Base-by-base conservation (phyloP, 2,797 vertebrate species). In the Iguana delicatissima region DNA sequence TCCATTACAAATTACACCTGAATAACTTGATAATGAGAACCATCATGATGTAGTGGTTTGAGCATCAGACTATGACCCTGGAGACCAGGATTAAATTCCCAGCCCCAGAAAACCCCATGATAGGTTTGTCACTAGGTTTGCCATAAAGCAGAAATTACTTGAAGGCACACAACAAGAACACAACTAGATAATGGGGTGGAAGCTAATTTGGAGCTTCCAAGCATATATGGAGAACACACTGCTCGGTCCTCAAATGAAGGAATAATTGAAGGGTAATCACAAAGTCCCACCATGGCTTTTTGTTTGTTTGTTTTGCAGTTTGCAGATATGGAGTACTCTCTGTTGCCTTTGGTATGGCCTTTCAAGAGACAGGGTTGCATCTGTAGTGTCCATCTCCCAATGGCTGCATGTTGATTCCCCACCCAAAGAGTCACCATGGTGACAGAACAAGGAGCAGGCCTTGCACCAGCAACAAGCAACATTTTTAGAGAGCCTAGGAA, bases 341-440 rank as follows among this genome's bases (percentile, higher is more conserved):
- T 29, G 13, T 59, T 67, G 69, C 5, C 62, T 74, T 74, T 42
- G 29, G 6, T n/a, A 26, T 26, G 55, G 42, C 24, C 64, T 57
- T 67, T 55, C 6, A 32, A 79, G 26, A 72, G 6, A 9, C 74
- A 35, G 55, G 20, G 29, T 32, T 74, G 52, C 7, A 32, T 76
- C 57, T 35, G 6, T 29, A 83, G 2, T 46, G 38, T 74, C 80
- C 73, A 10, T 13, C 5, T 89, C 52, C 73, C 89, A 89, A 91
- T 93, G 46, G 46, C 83, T 86, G 90, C 18, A 24, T 38, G 50
- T 76, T 80, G 38, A 62, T 72, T 90, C 14, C 20, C 82, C 59
- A 72, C 50, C 85, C 0, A 1, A 55, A 73, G 52, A 95, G 93
- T 96, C 95, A 93, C 94, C 94, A 96, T 96, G 95, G 95, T 93